Base-by-base conservation (phyloP, 2,797 vertebrate genomes). In the Tiaroga cobitis region DNA sequence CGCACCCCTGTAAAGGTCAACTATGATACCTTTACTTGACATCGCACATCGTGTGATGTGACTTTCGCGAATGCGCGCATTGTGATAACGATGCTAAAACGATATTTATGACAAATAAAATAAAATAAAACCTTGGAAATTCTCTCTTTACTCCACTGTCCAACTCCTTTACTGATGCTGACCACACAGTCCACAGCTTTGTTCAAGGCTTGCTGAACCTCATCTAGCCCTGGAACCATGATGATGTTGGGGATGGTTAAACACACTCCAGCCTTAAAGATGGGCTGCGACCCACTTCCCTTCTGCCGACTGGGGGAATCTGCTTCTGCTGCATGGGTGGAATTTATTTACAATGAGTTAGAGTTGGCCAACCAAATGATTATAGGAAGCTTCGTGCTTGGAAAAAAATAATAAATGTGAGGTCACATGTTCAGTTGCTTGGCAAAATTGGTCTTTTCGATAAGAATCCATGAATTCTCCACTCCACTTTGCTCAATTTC, bases 151-250 rank as follows among this genome's bases (percentile, higher is more conserved):
- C 93, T 97, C 98, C 98, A 99, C 86, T 97, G 97, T 85, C 92
- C 92, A 4, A 99, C 95, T 39, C 97, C 97, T 92, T 97, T 97
- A 89, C 90, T 96, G 87, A 97, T 96, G 32, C 91, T 95, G 92
- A 98, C 92, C 51, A 98, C 92, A 85, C 83, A 94, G 46, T 97
- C 96, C 67, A 97, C 95, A 0, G 93, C 94, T 89, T 93, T 94
- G 92, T 97, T 98, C 87, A 99, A 91, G 0, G 91, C 94, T 91
- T 97, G 96, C 84, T 99, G 98, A n/a, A 99, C 88, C 81, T 98
- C 96, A 39, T 99, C 98, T 86, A 98, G 92, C 51, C 95, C 90
- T 7, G 98, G 98, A 76, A 92, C 90, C 93, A 97, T 95, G 75
- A 92, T 46, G 2, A 99, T 95, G 89, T 96, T 96, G 80, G 98